phyloP scores from a whole-genome alignment of 2,797 vertebrate genomes.

The Spondyliosoma cantharus region DNA sequence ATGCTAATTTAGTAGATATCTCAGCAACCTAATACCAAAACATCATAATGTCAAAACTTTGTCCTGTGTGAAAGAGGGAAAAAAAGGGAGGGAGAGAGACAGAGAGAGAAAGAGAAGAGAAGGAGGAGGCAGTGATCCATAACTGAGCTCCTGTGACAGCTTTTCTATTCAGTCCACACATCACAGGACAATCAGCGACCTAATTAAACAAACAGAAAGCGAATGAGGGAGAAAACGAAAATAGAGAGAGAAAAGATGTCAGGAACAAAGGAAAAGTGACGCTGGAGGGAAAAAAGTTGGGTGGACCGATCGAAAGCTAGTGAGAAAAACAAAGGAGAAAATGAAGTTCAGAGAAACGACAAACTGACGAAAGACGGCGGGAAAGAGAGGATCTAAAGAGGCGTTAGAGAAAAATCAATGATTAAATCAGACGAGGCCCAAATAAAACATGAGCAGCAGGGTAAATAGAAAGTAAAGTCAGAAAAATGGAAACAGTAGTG shows the following conservation, averaged over 20 bases:
- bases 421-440: slow-evolving; percentile 27
- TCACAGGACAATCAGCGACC: slow-evolving; percentile 73
- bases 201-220: slow-evolving; percentile 73
- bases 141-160: slow-evolving; percentile 76
- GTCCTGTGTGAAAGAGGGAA: slow-evolving; percentile 42
- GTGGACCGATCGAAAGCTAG: slow-evolving; percentile 15
- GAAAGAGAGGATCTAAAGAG: slow-evolving; percentile 10
- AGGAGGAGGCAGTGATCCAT: slow-evolving; percentile 71
- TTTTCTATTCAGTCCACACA: slow-evolving; percentile 69
- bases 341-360: slow-evolving; percentile 22
- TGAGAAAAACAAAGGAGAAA: slow-evolving; percentile 40
- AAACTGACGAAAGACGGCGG: not conserved
- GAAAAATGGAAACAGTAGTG: not conserved
- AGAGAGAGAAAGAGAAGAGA: not conserved
- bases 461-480: slow-evolving; percentile 8
- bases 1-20: no score
- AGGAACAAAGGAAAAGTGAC: slow-evolving; percentile 29
- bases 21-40: no score
- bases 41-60: not conserved
- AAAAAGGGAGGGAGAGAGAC: slow-evolving; percentile 13
- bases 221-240: slow-evolving; percentile 22
- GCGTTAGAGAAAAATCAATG: slow-evolving; percentile 14
- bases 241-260: slow-evolving; percentile 24
- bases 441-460: slow-evolving; percentile 36
- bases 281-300: slow-evolving; percentile 13